These are phyloP conservation scores for Loxodonta africana DNA, from an alignment of 2,113 vertebrate genomes.

Conservation along the genomic window DNA sequence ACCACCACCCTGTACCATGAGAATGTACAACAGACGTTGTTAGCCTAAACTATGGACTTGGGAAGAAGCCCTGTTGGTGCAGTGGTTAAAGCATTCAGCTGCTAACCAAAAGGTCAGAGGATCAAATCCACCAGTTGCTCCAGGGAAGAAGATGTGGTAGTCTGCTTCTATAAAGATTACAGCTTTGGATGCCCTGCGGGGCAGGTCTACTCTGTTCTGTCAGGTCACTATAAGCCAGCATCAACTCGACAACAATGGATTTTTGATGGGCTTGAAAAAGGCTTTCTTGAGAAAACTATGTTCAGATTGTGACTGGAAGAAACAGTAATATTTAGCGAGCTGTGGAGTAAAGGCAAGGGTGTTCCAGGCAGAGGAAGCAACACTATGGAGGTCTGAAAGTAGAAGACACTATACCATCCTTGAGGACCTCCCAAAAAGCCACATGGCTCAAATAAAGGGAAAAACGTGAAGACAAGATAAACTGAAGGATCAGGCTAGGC, in stretches of 20 bases:
- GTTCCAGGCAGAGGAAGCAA: neutral
- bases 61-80: too few relatives aligned
- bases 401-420: rapidly evolving
- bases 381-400: rapidly evolving
- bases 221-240: neutral
- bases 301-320: neutral
- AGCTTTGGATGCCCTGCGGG: too few relatives aligned
- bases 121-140: too few relatives aligned
- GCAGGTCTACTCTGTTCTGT: too few relatives aligned
- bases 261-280: neutral
- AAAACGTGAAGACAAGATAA: neutral
- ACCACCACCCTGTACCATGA: neutral
- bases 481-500: neutral
- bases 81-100: too few relatives aligned
- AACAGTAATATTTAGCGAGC: neutral
- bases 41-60: neutral
- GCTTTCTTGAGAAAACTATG: neutral
- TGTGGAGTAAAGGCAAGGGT: neutral
- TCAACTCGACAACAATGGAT: neutral
- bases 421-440: neutral
- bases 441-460: neutral
- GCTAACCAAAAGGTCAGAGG: too few relatives aligned
- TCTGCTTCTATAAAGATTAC: too few relatives aligned
- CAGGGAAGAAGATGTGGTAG: too few relatives aligned
- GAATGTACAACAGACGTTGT: neutral